phyloP scores from a whole-genome alignment of 2,113 vertebrate genomes.

The Clupea harengus region DNA sequence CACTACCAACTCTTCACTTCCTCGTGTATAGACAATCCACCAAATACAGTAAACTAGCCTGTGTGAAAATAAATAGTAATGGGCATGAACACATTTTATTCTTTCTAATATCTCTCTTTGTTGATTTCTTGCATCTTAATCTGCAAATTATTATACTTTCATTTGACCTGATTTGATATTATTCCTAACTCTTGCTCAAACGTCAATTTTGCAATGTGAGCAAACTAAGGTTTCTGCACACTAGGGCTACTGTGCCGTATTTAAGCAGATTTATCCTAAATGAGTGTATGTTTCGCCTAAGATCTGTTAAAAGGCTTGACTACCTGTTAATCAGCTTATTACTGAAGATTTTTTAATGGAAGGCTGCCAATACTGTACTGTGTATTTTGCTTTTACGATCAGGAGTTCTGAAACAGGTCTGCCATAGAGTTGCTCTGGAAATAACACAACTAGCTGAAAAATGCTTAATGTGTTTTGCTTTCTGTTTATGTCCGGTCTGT shows the following conservation, averaged over 20 bases:
- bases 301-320: not conserved
- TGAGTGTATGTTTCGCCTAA: not conserved
- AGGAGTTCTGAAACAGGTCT: not conserved
- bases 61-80: not conserved
- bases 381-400: not conserved
- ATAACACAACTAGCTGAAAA: not conserved
- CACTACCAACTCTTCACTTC: not conserved
- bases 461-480: not conserved
- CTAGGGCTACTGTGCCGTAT: not conserved
- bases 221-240: not conserved
- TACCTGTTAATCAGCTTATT: not conserved
- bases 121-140: not conserved
- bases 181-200: not conserved
- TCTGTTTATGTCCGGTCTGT: not conserved
- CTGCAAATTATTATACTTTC: not conserved
- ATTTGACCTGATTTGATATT: not conserved
- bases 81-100: not conserved
- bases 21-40: too few species aligned
- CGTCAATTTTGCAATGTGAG: not conserved
- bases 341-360: not conserved
- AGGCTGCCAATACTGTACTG: not conserved
- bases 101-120: not conserved
- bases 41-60: too few species aligned
- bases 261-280: not conserved
- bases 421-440: not conserved